Percentiles rank a stretch among this genome's conserved stretches.
These are phyloP conservation scores for Eunapius fragilis DNA, from an alignment of 37 sponge, comb jelly and placozoan species.

Conservation along the genomic window DNA sequence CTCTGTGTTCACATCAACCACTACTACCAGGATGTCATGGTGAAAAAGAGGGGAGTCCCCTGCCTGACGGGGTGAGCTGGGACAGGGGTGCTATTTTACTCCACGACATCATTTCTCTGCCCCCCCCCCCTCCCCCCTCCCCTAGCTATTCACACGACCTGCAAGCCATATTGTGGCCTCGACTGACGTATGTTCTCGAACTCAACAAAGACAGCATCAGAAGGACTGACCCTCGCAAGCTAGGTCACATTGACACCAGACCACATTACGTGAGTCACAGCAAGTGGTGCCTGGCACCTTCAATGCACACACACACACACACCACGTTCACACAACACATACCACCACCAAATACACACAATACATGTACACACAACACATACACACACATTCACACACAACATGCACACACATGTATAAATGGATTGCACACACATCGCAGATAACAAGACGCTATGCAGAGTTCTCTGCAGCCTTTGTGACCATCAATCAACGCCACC, in stretches of 20 bases:
- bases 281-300: not conserved
- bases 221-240: slow-evolving; percentile 79
- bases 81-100: not conserved
- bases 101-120: not conserved
- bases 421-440: not conserved
- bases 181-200: slow-evolving; percentile 80
- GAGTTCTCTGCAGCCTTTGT: slow-evolving; percentile 97
- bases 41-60: slow-evolving; percentile 49
- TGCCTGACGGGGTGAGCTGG: slow-evolving; percentile 60
- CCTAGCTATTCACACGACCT: slow-evolving; percentile 73
- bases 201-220: slow-evolving; percentile 88
- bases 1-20: slow-evolving; percentile 89
- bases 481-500: slow-evolving; percentile 88
- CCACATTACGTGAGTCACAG: slow-evolving; percentile 92
- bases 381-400: not conserved
- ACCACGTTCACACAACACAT: not conserved
- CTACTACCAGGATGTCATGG: slow-evolving; percentile 83
- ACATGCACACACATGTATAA: not conserved
- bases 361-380: not conserved
- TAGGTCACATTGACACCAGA: slow-evolving; percentile 90
- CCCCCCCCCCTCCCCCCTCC: slow-evolving; percentile 14
- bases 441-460: slow-evolving; percentile 96
- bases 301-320: not conserved
- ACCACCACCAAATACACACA: not conserved
- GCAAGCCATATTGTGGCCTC: slow-evolving; percentile 86